Percentiles rank a stretch among this genome's conserved stretches.
These are phyloP conservation scores for Zelleria hepariella DNA, from an alignment of 2,888 invertebrate species.

Conservation along the genomic window DNA sequence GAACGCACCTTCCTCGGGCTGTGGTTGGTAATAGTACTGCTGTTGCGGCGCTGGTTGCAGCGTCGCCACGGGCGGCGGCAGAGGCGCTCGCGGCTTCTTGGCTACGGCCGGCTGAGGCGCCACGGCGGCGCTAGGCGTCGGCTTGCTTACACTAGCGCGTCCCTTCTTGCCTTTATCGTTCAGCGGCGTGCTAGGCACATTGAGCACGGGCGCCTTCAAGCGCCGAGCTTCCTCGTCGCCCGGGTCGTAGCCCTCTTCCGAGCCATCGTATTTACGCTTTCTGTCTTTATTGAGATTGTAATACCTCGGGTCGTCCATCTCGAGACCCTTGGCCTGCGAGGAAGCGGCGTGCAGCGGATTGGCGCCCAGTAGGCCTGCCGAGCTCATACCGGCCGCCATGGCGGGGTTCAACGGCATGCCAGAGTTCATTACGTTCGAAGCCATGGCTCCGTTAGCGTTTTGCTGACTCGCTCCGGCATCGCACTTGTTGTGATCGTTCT, in stretches of 20 bases:
- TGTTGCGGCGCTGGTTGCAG: constrained; percentile 62
- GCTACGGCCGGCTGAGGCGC: constrained; percentile 61
- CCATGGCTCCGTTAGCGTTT: constrained; percentile 60
- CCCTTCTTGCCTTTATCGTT: constrained; percentile 62
- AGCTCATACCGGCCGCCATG: constrained; percentile 47
- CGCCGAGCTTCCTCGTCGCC: constrained; percentile 68
- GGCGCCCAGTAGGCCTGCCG: constrained; percentile 58
- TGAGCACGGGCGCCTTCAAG: constrained; percentile 64
- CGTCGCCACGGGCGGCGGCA: constrained; percentile 55
- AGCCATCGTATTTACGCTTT: constrained; percentile 78
- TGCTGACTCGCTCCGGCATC: constrained; percentile 46
- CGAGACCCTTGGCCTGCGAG: constrained; percentile 53
- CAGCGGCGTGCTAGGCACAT: constrained; percentile 64
- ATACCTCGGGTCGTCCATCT: constrained; percentile 79
- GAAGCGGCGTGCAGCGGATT: constrained; percentile 56
- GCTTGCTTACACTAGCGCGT: constrained; percentile 41
- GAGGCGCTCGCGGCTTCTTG: constrained; percentile 61
- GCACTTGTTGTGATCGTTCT: constrained; percentile 54
- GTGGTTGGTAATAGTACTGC: constrained; percentile 71
- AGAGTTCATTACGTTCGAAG: constrained; percentile 41
- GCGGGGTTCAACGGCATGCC: constrained; percentile 53
- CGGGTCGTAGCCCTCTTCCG: constrained; percentile 68
- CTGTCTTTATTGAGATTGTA: constrained; percentile 81
- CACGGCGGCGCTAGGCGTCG: constrained; percentile 49
- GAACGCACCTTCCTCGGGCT: constrained; percentile 74